Evolutionary conservation across 2,888 invertebrate species (phyloP).

Genomic region (Thera obeliscata): DNA sequence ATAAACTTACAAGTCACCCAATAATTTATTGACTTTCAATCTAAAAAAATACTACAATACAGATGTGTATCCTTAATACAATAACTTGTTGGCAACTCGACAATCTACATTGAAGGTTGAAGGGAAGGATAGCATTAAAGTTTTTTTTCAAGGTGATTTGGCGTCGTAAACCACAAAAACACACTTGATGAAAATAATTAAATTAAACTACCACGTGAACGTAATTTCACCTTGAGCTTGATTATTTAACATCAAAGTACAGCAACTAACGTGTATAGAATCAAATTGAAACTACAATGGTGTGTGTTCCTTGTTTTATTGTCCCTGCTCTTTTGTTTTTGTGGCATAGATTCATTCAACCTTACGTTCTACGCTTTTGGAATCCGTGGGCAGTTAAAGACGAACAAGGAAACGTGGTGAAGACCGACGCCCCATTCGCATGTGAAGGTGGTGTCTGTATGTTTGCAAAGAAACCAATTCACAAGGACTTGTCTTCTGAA

Average conservation of each 20-base stretch:
- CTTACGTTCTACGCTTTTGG: constrained; percentile 91
- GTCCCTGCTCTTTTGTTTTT: constrained; percentile 92
- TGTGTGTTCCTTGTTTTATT: constrained; percentile 93
- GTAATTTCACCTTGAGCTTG: too few species aligned
- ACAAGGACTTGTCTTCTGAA: constrained; percentile 45
- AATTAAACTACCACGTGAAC: too few species aligned
- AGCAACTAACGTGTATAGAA: not conserved
- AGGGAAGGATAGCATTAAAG: too few species aligned
- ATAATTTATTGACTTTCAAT: too few species aligned
- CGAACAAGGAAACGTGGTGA: constrained; percentile 83
- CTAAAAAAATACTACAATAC: too few species aligned
- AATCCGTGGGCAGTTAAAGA: constrained; percentile 90
- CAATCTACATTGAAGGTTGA: too few species aligned
- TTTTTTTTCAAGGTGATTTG: too few species aligned
- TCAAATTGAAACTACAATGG: constrained; percentile 79
- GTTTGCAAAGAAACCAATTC: constrained; percentile 55
- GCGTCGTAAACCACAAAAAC: too few species aligned
- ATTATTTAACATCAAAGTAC: not conserved
- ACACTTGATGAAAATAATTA: too few species aligned
- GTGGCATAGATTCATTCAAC: constrained; percentile 94
- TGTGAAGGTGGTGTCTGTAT: constrained; percentile 85
- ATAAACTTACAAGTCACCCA: too few species aligned
- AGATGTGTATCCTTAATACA: too few species aligned
- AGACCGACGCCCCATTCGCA: constrained; percentile 85
- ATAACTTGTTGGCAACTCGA: too few species aligned